These are phyloP conservation scores for Melanotaenia pygmaea DNA, from an alignment of 2,797 vertebrate genomes.

Conservation along the genomic window DNA sequence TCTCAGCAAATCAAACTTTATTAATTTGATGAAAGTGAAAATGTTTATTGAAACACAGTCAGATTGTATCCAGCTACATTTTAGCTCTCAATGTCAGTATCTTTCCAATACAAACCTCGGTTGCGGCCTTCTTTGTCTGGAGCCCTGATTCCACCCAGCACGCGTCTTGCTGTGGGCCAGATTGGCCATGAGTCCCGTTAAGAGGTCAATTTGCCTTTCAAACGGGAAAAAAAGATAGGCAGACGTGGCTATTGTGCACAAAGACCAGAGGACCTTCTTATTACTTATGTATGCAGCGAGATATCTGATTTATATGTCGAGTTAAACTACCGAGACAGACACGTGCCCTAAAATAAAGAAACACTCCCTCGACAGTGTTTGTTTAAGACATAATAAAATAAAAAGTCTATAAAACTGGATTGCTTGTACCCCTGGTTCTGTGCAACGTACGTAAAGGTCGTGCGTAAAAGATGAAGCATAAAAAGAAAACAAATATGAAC, in stretches of 20 bases:
- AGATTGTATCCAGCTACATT: neutral
- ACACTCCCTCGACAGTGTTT: conserved; percentile 48
- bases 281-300: conserved; percentile 89
- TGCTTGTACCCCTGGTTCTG: conserved; percentile 6
- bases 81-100: conserved; percentile 27
- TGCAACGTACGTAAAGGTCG: conserved; percentile 16
- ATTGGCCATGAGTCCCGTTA: conserved; percentile 87
- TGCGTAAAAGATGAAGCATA: conserved; percentile 30
- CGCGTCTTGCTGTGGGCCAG: conserved; percentile 89
- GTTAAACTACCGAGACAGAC: conserved; percentile 85
- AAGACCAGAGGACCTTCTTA: conserved; percentile 86
- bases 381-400: conserved; percentile 57
- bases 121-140: conserved; percentile 79
- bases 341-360: conserved; percentile 80
- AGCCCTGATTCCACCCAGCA: conserved; percentile 83
- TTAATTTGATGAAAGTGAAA: neutral
- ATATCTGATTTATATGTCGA: conserved; percentile 85
- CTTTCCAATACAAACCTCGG: conserved; percentile 42
- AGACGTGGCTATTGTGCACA: conserved; percentile 83
- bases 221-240: conserved; percentile 76
- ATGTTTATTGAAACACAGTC: neutral
- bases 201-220: conserved; percentile 93
- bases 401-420: conserved; percentile 28
- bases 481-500: conserved; percentile 4
- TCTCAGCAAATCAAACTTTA: neutral